A percentile compares a stretch with the other conserved stretches of the same genome.
Conservation (phyloP, 2,888 invertebrate species). For the Caenorhabditis doughertyi region DNA sequence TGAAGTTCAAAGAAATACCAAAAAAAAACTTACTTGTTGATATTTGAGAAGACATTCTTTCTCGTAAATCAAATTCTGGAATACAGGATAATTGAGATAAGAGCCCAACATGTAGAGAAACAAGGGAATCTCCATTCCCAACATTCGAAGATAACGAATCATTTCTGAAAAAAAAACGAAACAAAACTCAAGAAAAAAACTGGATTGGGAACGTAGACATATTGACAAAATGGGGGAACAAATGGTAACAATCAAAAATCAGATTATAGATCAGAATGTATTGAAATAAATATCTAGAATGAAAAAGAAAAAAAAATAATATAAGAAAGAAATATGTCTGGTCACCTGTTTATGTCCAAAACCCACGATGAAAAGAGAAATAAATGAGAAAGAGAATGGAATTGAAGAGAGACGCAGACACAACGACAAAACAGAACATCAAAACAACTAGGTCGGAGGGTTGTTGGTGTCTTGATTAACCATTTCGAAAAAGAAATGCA, state of each 20-base stretch:
- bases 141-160: conserved; percentile 51
- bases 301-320: not conserved
- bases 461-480: conserved; percentile 21
- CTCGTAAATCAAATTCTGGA: conserved; percentile 83
- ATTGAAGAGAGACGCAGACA: conserved; percentile 15
- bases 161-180: too few relatives aligned
- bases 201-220: conserved; percentile 1
- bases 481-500: conserved; percentile 4
- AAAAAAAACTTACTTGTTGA: conserved; percentile 56
- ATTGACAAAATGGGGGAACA: not conserved
- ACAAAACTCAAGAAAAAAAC: not conserved
- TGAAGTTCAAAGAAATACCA: not conserved
- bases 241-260: conserved; percentile 12
- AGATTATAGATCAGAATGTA: conserved; percentile 5
- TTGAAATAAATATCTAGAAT: not conserved
- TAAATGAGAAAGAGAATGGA: not conserved
- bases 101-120: conserved; percentile 83
- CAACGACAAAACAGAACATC: conserved; percentile 26
- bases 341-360: conserved; percentile 48
- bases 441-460: conserved; percentile 17
- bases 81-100: conserved; percentile 82
- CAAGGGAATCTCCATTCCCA: conserved; percentile 83
- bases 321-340: not conserved
- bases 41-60: conserved; percentile 82
- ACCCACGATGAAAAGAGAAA: conserved; percentile 20